Evolutionary conservation across 2,113 vertebrate genomes (phyloP).

Genomic region (Beaufortia kweichowensis): DNA sequence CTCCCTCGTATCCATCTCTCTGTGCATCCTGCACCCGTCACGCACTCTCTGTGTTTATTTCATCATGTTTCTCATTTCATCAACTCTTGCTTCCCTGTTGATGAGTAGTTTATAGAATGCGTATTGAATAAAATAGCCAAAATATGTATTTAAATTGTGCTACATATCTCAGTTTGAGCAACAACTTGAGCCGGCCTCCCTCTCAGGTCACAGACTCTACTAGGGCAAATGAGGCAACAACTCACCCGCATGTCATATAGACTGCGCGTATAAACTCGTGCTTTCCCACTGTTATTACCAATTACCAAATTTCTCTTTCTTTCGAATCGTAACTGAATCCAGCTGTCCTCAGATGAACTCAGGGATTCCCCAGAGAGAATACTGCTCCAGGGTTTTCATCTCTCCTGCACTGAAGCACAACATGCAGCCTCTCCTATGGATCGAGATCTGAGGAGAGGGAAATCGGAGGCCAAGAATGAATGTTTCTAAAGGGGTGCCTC

Average conservation of each 20-base stretch:
- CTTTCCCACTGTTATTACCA: conserved; percentile 46
- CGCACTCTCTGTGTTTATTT: conserved; percentile 47
- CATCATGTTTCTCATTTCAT: background rate
- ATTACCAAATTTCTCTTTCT: conserved; percentile 46
- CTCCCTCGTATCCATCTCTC: conserved; percentile 41
- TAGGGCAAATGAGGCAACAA: conserved; percentile 49
- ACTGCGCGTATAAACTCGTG: conserved; percentile 33
- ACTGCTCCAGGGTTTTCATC: conserved; percentile 58
- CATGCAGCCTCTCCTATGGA: conserved; percentile 53
- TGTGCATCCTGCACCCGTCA: conserved; percentile 48
- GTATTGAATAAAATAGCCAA: background rate
- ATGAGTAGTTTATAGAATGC: no score
- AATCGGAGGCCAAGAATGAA: conserved; percentile 53
- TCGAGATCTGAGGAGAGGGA: conserved; percentile 60
- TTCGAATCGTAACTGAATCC: conserved; percentile 54
- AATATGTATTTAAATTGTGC: background rate
- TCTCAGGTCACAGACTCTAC: conserved; percentile 13
- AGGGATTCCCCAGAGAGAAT: conserved; percentile 55
- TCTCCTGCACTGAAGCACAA: conserved; percentile 49
- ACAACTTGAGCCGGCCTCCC: conserved; percentile 3
- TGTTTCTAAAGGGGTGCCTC: conserved; percentile 62
- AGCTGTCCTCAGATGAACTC: conserved; percentile 64
- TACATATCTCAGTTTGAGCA: background rate
- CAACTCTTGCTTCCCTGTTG: background rate
- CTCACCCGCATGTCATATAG: conserved; percentile 43